These are phyloP conservation scores for Alethe castanea DNA, from an alignment of 2,113 vertebrate species.

Conservation along the genomic window DNA sequence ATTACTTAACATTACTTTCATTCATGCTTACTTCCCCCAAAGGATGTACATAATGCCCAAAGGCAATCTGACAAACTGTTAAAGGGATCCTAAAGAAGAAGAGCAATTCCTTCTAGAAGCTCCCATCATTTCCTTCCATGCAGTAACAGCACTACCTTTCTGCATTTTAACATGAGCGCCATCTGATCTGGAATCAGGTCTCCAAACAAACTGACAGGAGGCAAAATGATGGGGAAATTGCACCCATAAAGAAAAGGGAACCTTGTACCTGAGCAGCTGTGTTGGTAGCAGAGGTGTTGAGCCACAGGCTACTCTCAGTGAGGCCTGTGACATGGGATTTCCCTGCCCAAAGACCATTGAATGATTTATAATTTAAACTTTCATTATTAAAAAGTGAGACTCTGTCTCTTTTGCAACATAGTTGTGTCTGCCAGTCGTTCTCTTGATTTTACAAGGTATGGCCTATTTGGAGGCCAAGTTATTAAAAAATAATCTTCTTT, in stretches of 20 bases:
- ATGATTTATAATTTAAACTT: background rate
- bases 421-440: background rate
- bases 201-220: constrained; percentile 7
- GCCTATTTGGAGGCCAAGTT: constrained; percentile 8
- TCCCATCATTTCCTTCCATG: background rate
- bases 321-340: background rate
- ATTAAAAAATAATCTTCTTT: constrained; percentile 52
- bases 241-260: background rate
- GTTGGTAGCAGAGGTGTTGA: background rate
- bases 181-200: background rate
- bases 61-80: background rate
- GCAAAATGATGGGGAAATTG: background rate
- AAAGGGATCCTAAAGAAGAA: background rate
- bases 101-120: background rate
- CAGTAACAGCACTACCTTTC: background rate
- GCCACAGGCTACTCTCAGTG: background rate
- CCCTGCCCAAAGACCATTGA: background rate
- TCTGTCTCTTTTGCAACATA: background rate
- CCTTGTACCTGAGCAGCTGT: background rate
- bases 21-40: background rate
- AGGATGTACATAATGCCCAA: background rate
- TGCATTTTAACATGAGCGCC: background rate
- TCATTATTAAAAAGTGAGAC: constrained; percentile 1
- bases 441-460: constrained; percentile 2
- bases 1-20: background rate